Evolutionary conservation across 2,113 vertebrate genomes (phyloP).

Genomic region (Sorex araneus): DNA sequence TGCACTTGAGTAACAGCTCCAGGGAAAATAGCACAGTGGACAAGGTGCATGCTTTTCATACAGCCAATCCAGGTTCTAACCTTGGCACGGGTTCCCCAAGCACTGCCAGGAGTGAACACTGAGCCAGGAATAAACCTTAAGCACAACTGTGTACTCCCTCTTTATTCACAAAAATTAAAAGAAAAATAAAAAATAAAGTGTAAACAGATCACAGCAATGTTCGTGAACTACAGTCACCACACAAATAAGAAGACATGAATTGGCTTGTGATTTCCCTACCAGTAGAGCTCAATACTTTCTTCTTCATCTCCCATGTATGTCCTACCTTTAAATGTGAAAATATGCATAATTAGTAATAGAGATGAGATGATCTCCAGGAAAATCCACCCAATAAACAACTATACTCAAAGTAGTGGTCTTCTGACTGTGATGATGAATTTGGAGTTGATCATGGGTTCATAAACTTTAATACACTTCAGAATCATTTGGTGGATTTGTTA

Average conservation of each 20-base stretch:
- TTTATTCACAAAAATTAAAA: too few relatives aligned
- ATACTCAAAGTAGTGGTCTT: background rate
- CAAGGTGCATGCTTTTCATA: too few relatives aligned
- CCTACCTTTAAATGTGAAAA: background rate
- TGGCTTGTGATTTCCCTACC: constrained; percentile 16
- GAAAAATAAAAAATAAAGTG: background rate
- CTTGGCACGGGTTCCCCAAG: too few relatives aligned
- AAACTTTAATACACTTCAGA: background rate
- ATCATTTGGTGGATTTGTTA: background rate
- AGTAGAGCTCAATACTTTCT: background rate
- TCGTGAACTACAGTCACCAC: background rate
- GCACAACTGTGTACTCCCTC: too few relatives aligned
- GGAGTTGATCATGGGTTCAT: background rate
- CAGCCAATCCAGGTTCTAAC: too few relatives aligned
- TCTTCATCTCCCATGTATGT: background rate
- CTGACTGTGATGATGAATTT: background rate
- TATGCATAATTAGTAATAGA: background rate
- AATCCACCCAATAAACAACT: background rate
- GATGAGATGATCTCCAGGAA: background rate
- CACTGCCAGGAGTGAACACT: too few relatives aligned
- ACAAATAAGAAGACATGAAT: constrained; percentile 16
- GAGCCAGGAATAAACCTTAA: too few relatives aligned
- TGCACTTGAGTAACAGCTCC: background rate
- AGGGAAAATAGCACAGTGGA: too few relatives aligned
- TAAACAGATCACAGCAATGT: too few relatives aligned